These are phyloP conservation scores for Eumeta japonica DNA, from an alignment of 1,140 invertebrate genomes.

Conservation along the genomic window DNA sequence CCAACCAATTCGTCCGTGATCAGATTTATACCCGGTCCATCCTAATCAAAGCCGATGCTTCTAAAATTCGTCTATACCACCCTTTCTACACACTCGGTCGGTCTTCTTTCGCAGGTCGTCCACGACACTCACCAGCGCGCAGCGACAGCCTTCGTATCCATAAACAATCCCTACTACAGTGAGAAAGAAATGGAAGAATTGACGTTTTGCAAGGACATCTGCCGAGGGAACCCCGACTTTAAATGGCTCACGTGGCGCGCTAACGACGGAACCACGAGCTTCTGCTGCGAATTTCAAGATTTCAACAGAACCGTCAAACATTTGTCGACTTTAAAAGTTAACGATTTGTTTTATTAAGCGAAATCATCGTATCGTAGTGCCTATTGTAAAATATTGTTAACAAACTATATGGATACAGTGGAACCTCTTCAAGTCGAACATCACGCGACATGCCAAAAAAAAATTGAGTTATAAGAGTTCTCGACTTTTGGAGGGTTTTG, in stretches of 20 bases:
- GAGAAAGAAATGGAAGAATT: conserved; percentile 15
- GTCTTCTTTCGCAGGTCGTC: conserved; percentile 34
- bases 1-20: too few species aligned
- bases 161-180: conserved; percentile 39
- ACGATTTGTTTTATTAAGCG: conserved; percentile 27
- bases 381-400: too few species aligned
- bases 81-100: too few species aligned
- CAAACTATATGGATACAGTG: too few species aligned
- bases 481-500: too few species aligned
- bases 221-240: conserved; percentile 16
- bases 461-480: too few species aligned
- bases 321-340: conserved; percentile 22
- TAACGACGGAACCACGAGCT: conserved; percentile 35
- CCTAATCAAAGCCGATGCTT: too few species aligned
- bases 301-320: conserved; percentile 18
- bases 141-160: conserved; percentile 29
- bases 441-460: too few species aligned
- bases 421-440: neutral
- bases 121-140: conserved; percentile 19
- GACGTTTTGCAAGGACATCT: conserved; percentile 29
- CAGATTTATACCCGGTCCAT: too few species aligned
- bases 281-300: conserved; percentile 33
- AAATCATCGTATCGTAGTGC: too few species aligned
- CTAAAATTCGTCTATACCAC: too few species aligned
- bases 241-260: conserved; percentile 33